A percentile compares a stretch with the other conserved stretches of the same genome.
These are phyloP conservation scores for Enteromius afrohamiltoni DNA, from an alignment of 2,797 vertebrate species.

Conservation along the genomic window DNA sequence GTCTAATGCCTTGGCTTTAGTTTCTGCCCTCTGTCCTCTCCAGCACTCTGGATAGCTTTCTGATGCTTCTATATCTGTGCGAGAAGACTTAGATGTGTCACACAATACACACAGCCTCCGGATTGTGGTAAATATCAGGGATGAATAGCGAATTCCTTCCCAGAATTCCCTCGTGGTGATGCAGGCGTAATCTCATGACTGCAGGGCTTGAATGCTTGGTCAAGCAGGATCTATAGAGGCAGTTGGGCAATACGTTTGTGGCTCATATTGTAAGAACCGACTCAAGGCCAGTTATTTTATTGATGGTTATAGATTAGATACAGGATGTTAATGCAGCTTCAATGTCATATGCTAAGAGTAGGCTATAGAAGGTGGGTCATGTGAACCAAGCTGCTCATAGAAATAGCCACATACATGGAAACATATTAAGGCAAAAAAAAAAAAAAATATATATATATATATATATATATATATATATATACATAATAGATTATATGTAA, in stretches of 20 bases:
- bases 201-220: background rate
- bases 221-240: background rate
- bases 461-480: no score
- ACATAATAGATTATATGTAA: no score
- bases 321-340: background rate
- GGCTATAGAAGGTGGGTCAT: background rate
- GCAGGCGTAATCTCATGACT: background rate
- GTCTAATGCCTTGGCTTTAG: constrained; percentile 27
- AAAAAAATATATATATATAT: no score
- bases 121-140: constrained; percentile 30
- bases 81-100: constrained; percentile 12
- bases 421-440: background rate
- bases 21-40: constrained; percentile 8
- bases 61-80: constrained; percentile 11
- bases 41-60: background rate
- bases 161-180: background rate
- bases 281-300: background rate
- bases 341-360: background rate
- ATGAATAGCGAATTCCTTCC: constrained; percentile 18
- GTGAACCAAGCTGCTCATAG: background rate
- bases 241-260: background rate
- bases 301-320: constrained; percentile 5
- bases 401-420: background rate
- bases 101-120: background rate
- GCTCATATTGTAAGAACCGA: background rate